phyloP scores from a whole-genome alignment of 2,113 vertebrate genomes.

The Laterallus jamaicensis region DNA sequence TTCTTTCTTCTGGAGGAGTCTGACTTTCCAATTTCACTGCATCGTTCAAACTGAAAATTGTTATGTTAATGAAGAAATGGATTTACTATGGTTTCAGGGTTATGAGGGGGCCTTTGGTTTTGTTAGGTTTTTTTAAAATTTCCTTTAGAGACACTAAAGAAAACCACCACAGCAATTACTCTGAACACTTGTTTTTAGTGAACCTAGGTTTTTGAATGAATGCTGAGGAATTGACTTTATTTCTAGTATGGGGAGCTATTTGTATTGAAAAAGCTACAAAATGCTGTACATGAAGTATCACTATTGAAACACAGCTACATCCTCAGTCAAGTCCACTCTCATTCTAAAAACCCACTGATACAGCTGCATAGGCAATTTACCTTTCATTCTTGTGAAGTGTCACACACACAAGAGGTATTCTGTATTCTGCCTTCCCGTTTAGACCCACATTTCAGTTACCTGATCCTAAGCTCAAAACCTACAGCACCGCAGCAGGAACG shows the following conservation, averaged over 20 bases:
- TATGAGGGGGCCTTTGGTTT: no score
- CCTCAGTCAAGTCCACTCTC: not conserved
- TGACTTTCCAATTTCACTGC: not conserved
- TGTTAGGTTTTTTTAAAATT: not conserved
- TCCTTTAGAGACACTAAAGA: not conserved
- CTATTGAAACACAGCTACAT: not conserved
- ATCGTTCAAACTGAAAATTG: not conserved
- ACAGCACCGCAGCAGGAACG: not conserved
- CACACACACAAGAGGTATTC: not conserved
- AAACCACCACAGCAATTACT: not conserved
- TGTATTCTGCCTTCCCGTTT: not conserved
- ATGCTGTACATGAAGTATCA: not conserved
- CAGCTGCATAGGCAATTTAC: not conserved
- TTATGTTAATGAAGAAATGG: not conserved
- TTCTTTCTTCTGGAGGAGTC: not conserved
- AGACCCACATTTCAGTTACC: not conserved
- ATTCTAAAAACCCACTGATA: not conserved
- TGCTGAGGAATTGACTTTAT: not conserved
- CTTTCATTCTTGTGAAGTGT: not conserved
- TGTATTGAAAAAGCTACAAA: not conserved
- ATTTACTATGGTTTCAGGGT: not conserved
- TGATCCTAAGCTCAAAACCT: not conserved
- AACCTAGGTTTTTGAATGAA: not conserved
- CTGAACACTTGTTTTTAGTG: not conserved
- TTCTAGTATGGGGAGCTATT: not conserved